These are phyloP conservation scores for Acronicta psi DNA, from an alignment of 2,888 invertebrate genomes.

Conservation along the genomic window DNA sequence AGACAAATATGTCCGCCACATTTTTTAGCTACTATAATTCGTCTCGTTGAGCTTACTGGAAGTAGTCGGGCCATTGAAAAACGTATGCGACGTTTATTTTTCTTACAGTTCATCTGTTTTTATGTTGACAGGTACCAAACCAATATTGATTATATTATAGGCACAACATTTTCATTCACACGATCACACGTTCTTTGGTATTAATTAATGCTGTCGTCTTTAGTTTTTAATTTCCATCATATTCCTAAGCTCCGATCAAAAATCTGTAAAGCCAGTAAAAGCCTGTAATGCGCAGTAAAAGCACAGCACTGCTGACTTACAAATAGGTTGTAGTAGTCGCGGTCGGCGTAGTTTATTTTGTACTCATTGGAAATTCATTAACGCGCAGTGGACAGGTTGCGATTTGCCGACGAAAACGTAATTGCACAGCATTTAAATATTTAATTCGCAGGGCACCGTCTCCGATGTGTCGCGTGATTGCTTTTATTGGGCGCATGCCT, in stretches of 20 bases:
- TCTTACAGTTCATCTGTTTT: constrained; percentile 46
- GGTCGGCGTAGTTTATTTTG: too few relatives aligned
- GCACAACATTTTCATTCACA: constrained; percentile 19
- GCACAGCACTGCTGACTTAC: constrained; percentile 1
- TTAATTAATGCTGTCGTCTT: neutral
- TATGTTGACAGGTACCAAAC: constrained; percentile 35
- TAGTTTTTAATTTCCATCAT: neutral
- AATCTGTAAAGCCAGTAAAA: neutral
- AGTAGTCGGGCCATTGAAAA: constrained; percentile 67
- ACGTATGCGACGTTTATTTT: constrained; percentile 60
- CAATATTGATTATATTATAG: constrained; percentile 17
- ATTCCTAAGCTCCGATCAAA: too few relatives aligned
- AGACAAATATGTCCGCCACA: constrained; percentile 83
- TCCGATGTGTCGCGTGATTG: constrained; percentile 69
- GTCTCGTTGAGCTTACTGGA: constrained; percentile 75
- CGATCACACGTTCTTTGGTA: constrained; percentile 9
- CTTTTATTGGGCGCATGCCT: constrained; percentile 68
- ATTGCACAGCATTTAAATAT: constrained; percentile 78
- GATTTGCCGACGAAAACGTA: constrained; percentile 79
- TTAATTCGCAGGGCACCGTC: constrained; percentile 72
- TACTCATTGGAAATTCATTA: constrained; percentile 79
- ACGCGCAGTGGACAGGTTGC: constrained; percentile 68
- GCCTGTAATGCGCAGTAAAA: constrained; percentile 8
- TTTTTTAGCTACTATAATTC: constrained; percentile 82
- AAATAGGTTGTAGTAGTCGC: constrained; percentile 18